Evolutionary conservation across 2,113 vertebrate species (phyloP).

Genomic region (Bombycilla garrulus): DNA sequence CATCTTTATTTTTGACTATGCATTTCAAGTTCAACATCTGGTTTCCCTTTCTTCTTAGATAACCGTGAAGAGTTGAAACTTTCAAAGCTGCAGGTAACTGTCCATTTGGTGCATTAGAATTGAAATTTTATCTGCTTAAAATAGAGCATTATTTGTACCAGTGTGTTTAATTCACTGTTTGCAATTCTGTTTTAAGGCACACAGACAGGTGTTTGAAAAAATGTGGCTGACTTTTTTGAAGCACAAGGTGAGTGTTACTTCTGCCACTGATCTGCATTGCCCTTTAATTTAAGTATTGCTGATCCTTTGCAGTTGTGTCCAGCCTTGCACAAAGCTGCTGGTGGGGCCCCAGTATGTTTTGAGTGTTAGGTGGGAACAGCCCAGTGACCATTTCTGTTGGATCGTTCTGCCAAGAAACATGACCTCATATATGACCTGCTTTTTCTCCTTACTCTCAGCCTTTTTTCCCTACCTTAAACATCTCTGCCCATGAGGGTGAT

Average conservation of each 20-base stretch:
- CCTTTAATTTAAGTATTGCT: background rate
- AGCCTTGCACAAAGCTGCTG: background rate
- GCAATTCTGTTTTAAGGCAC: constrained; percentile 77
- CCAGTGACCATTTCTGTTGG: background rate
- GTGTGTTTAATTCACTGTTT: background rate
- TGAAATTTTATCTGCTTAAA: background rate
- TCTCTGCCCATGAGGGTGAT: background rate
- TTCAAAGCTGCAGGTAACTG: constrained; percentile 81
- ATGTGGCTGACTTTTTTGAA: constrained; percentile 94
- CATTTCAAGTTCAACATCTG: background rate
- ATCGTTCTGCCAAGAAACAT: background rate
- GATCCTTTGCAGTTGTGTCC: background rate
- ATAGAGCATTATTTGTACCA: background rate
- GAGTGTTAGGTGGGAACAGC: background rate
- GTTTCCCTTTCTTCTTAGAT: constrained; percentile 37
- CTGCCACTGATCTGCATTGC: background rate
- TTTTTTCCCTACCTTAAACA: background rate
- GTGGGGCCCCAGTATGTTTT: background rate
- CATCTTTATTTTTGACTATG: background rate
- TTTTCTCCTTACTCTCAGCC: background rate
- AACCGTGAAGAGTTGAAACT: constrained; percentile 85
- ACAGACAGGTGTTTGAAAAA: constrained; percentile 83
- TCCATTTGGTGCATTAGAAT: background rate
- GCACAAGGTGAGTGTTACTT: constrained; percentile 78
- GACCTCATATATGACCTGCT: background rate